Evolutionary conservation across 2,113 vertebrate species (phyloP).

Genomic region (Oreochromis spilurus): DNA sequence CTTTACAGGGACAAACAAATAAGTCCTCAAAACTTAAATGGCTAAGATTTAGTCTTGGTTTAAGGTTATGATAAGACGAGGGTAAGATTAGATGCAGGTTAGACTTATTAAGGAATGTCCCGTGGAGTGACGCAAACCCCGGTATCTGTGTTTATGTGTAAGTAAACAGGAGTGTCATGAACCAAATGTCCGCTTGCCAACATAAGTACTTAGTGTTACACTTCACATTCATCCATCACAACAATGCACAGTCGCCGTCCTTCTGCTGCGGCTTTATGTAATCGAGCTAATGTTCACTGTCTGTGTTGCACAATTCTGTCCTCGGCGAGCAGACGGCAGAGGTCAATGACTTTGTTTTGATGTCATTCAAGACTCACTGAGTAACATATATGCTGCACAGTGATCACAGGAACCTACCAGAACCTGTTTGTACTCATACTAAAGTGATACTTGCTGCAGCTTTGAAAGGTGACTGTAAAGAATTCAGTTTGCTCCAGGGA

Average conservation of each 20-base stretch:
- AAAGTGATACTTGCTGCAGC: neutral
- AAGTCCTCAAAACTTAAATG: neutral
- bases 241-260: neutral
- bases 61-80: neutral
- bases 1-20: neutral
- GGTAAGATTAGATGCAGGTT: neutral
- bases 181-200: neutral
- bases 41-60: neutral
- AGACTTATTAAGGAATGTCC: neutral
- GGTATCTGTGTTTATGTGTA: neutral
- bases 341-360: constrained; percentile 22
- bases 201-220: neutral
- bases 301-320: constrained; percentile 30
- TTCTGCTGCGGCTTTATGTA: constrained; percentile 31
- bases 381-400: neutral
- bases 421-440: neutral
- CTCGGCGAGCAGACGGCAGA: neutral
- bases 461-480: neutral
- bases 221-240: neutral
- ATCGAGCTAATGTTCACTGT: constrained; percentile 59
- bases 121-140: neutral
- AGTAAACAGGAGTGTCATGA: neutral
- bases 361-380: neutral
- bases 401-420: neutral
- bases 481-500: neutral